These are phyloP conservation scores for Meloe dianella DNA, from an alignment of 2,888 invertebrate genomes.

Conservation along the genomic window DNA sequence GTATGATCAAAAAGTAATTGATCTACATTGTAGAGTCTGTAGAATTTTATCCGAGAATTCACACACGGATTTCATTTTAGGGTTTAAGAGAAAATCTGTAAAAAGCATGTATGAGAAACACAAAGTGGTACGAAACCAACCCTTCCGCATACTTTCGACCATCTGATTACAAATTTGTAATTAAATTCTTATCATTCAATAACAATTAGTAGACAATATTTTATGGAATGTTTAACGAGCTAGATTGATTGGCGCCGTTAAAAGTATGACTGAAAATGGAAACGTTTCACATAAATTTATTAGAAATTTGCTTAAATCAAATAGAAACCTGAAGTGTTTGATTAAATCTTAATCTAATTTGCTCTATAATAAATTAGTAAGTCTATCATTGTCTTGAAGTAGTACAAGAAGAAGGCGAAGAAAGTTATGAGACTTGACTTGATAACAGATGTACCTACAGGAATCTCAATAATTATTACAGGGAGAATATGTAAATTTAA, in stretches of 20 bases:
- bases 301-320: no score
- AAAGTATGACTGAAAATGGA: no score
- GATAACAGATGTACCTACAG: neutral
- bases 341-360: constrained; percentile 37
- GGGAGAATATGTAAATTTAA: neutral
- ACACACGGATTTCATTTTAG: constrained; percentile 17
- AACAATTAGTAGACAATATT: neutral
- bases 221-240: no score
- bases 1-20: constrained; percentile 55
- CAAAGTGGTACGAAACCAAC: neutral
- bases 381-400: neutral
- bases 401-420: neutral
- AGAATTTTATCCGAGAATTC: constrained; percentile 44
- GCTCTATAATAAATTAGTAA: constrained; percentile 26
- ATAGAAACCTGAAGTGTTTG: constrained; percentile 35
- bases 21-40: constrained; percentile 50
- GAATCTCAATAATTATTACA: neutral
- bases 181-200: neutral
- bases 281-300: no score
- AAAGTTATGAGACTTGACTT: neutral
- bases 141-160: neutral
- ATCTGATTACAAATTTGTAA: constrained; percentile 8
- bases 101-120: neutral
- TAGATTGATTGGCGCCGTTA: no score
- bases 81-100: neutral